A percentile compares a stretch with the other conserved stretches of the same genome.
Conservation (phyloP, 64 coral and sea anemone genomes). For the Catalaphyllia jardinei region DNA sequence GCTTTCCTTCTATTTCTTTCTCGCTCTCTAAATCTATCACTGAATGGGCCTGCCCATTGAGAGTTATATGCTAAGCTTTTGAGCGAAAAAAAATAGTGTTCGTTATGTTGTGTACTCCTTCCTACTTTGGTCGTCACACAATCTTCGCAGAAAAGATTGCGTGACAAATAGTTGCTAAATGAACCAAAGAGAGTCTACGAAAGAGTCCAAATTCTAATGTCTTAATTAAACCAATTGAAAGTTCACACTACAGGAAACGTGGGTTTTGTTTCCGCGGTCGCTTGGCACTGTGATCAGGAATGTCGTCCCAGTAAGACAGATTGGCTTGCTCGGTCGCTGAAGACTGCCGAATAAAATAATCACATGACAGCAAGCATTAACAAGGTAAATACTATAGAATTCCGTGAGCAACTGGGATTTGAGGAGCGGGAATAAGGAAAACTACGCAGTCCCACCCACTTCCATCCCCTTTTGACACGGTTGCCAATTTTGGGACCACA, state of each 20-base stretch:
- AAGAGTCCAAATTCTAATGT: not conserved
- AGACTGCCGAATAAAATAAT: conserved; percentile 49
- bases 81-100: not conserved
- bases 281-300: conserved; percentile 52
- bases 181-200: not conserved
- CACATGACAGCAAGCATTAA: not conserved
- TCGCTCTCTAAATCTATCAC: not conserved
- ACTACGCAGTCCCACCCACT: too few species aligned
- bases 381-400: not conserved
- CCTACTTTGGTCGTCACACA: too few species aligned
- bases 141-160: not conserved
- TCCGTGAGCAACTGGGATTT: too few species aligned
- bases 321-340: conserved; percentile 83
- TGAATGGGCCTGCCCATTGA: not conserved
- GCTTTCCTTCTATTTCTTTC: not conserved
- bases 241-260: not conserved
- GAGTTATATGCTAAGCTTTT: not conserved
- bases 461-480: too few species aligned
- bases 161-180: not conserved
- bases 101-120: too few species aligned
- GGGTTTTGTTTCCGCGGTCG: conserved; percentile 51
- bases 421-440: too few species aligned
- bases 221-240: not conserved
- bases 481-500: too few species aligned
- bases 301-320: conserved; percentile 64